Evolutionary conservation across 2,888 invertebrate genomes (phyloP), one percentile per base, ranked within the genome.

Genomic region (Rotaria socialis): DNA sequence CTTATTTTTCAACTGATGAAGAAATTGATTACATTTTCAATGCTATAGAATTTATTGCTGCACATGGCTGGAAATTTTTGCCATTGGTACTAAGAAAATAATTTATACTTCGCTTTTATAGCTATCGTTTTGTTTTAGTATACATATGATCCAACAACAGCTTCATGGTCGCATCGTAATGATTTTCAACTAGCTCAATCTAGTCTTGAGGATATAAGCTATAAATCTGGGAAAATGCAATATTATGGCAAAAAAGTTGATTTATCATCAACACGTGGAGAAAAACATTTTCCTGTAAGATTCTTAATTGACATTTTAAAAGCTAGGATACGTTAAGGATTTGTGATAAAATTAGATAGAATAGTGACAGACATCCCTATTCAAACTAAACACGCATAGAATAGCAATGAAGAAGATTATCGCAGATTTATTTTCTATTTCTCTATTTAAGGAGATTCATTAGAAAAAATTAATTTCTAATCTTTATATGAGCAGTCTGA

Each of bases 51-150:
- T 88, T 88, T 58, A 75, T 88, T 27, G 86, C 87, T 47, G 84
- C 84, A 35, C 60, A 87, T 85, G 88, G 88, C 24, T 88, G 88
- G 88, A 86, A 85, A 85, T 87, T 88, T 58, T 84, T 88, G 84
- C 88, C 88, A 24, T 75, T 84, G 19, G 80, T 80, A 47, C n/a
- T 22, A 14, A 7, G 24, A 75, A 43, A 43, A 43, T 3, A 43
- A 47, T 41, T 35, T 35, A 35, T 35, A 35, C 35, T 35, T 35
- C 35, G 35, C 35, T 35, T 35, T 35, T 35, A 35, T 35, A 35
- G 35, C 35, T 35, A 35, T 35, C 35, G 41, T n/a, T 47, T 47
- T 55, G 22, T 22, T 75, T 27, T 47, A 80, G 80, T 80, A 80
- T 47, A 80, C 80, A 11, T 80, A 80, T 47, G n/a, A 80, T 47